phyloP scores from a whole-genome alignment of 2,113 vertebrate genomes.

The Oryctolagus cuniculus region DNA sequence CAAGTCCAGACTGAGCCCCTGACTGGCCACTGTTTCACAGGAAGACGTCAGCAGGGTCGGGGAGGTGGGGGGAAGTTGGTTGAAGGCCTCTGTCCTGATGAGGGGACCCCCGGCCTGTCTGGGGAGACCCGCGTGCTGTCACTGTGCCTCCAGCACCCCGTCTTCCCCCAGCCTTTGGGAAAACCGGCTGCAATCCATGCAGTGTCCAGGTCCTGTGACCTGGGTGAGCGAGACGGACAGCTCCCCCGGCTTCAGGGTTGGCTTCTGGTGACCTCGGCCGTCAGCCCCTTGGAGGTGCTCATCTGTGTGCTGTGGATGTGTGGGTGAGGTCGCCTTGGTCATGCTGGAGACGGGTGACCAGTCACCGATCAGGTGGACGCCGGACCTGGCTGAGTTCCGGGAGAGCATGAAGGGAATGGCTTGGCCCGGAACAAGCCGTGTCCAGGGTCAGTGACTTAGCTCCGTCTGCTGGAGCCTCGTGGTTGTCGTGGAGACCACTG shows the following conservation, averaged over 20 bases:
- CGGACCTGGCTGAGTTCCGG: neutral
- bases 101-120: neutral
- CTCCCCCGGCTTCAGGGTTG: neutral
- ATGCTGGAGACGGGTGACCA: neutral
- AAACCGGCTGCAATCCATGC: neutral
- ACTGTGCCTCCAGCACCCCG: neutral
- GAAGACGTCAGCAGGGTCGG: too few relatives aligned
- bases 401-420: constrained; percentile 70
- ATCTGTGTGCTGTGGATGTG: neutral
- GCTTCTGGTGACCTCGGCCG: neutral
- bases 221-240: neutral
- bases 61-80: too few relatives aligned
- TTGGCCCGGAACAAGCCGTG: constrained; percentile 63
- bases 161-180: neutral
- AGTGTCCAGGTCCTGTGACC: neutral
- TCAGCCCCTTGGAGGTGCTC: neutral
- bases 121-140: neutral
- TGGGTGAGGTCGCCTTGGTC: constrained; percentile 37
- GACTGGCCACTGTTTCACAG: neutral
- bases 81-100: neutral
- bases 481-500: constrained; percentile 63
- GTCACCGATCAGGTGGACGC: neutral
- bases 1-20: neutral
- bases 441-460: constrained; percentile 56
- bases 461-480: constrained; percentile 50